Evolutionary conservation across 2,888 invertebrate species (phyloP).

Genomic region (Aelia acuminata): DNA sequence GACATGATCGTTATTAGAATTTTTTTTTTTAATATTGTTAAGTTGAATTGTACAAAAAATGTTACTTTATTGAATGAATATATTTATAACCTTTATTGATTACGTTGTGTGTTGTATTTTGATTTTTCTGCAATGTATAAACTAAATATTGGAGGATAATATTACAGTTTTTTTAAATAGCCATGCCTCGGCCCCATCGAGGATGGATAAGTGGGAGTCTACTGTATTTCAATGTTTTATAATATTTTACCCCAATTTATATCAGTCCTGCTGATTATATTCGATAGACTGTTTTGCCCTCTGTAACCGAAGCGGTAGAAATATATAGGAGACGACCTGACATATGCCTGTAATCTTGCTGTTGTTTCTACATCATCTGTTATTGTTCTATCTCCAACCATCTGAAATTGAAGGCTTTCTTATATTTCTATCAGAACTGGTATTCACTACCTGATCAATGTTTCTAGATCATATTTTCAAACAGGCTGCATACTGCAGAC

Average conservation of each 20-base stretch:
- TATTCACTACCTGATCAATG: background rate
- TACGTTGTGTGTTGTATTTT: too few relatives aligned
- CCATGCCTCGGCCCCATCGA: too few relatives aligned
- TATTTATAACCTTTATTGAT: too few relatives aligned
- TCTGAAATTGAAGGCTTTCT: background rate
- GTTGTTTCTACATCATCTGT: conserved; percentile 37
- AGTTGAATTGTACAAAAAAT: too few relatives aligned
- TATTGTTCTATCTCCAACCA: conserved; percentile 33
- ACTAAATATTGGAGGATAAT: too few relatives aligned
- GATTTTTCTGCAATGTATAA: too few relatives aligned
- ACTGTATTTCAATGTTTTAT: background rate
- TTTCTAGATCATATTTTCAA: background rate
- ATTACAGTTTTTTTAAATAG: too few relatives aligned
- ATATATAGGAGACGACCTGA: conserved; percentile 38
- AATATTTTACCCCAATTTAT: conserved; percentile 21
- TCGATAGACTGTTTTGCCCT: conserved; percentile 38
- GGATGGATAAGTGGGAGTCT: too few relatives aligned
- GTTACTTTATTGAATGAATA: too few relatives aligned
- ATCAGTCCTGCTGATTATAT: background rate
- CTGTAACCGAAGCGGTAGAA: conserved; percentile 47
- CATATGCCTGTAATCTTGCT: conserved; percentile 44
- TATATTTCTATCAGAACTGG: background rate
- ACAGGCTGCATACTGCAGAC: background rate
- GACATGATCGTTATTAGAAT: too few relatives aligned
- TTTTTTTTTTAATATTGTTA: too few relatives aligned